Percentiles rank a stretch among this genome's conserved stretches.
These are phyloP conservation scores for Campoletis sonorensis DNA, from an alignment of 1,140 invertebrate genomes.

Conservation along the genomic window DNA sequence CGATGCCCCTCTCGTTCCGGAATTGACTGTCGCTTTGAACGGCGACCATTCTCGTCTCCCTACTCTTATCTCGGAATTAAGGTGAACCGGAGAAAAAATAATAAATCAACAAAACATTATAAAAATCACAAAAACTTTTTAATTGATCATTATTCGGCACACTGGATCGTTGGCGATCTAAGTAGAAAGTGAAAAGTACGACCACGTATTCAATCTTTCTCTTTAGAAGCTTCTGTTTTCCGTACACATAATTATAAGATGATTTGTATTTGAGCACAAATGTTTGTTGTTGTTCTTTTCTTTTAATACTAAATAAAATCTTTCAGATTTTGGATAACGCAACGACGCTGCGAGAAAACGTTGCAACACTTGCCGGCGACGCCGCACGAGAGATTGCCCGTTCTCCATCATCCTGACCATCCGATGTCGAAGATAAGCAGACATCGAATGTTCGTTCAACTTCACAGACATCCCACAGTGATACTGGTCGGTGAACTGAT, in stretches of 20 bases:
- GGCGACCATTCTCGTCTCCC: conserved; percentile 84
- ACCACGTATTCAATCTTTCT: no score
- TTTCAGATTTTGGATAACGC: conserved; percentile 91
- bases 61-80: conserved; percentile 83
- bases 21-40: conserved; percentile 89
- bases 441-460: conserved; percentile 89
- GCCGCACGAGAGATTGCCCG: conserved; percentile 89
- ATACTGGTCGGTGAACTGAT: conserved; percentile 81
- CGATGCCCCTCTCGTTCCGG: conserved; percentile 87
- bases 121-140: no score
- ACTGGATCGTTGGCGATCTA: no score
- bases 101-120: no score
- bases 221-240: no score
- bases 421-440: conserved; percentile 86
- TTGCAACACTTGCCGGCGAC: conserved; percentile 94
- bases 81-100: conserved; percentile 66
- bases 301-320: conserved; percentile 39
- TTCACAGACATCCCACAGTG: conserved; percentile 92
- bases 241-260: no score
- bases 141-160: no score
- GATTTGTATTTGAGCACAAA: no score
- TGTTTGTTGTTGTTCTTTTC: conserved; percentile 35
- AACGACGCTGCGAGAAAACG: conserved; percentile 95
- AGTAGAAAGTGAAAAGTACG: no score
- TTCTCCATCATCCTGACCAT: conserved; percentile 87